Conservation (phyloP, 2,888 invertebrate species). For the Graphium colonna region DNA sequence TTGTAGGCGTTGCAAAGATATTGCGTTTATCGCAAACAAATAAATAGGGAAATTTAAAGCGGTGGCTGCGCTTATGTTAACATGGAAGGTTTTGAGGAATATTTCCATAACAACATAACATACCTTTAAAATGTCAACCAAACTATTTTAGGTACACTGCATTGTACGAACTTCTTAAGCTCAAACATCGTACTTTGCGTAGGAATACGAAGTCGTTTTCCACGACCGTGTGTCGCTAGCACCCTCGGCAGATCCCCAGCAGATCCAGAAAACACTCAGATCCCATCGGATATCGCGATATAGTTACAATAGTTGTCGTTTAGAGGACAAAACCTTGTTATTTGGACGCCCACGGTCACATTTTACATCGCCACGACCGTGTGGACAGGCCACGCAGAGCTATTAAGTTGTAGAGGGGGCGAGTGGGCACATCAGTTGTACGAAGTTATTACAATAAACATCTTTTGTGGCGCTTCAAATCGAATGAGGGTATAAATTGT, state of each 20-base stretch:
- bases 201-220: background rate
- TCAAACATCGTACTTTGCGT: no score
- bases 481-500: background rate
- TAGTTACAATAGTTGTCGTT: constrained; percentile 72
- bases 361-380: constrained; percentile 42
- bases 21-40: no score
- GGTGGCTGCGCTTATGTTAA: no score
- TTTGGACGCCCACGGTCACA: constrained; percentile 65
- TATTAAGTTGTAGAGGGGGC: constrained; percentile 21
- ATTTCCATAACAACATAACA: no score
- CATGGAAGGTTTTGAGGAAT: no score
- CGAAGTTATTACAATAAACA: constrained; percentile 2
- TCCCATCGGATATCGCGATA: constrained; percentile 58
- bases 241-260: constrained; percentile 27
- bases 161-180: no score
- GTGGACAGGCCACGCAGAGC: constrained; percentile 20
- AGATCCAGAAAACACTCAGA: constrained; percentile 60
- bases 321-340: constrained; percentile 76
- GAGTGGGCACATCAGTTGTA: background rate
- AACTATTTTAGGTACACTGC: no score
- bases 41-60: no score
- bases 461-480: constrained; percentile 1
- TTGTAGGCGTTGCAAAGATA: no score
- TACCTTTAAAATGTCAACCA: no score
- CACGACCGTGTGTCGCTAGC: constrained; percentile 26